Conservation (phyloP, 2,113 vertebrate genomes). For the Semnopithecus entellus region DNA sequence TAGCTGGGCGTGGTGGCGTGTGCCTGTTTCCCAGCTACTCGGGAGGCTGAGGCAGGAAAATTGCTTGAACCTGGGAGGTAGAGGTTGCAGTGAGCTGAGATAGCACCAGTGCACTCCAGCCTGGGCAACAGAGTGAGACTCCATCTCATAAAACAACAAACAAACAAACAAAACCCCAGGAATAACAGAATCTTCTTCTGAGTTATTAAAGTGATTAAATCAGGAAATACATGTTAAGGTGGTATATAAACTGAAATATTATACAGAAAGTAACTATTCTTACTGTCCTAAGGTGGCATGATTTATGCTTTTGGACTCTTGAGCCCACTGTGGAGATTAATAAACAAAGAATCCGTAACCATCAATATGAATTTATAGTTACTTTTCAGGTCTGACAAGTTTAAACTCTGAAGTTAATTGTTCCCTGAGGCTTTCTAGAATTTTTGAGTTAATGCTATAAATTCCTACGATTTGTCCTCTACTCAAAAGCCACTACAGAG, state of each 20-base stretch:
- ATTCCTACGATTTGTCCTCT: background rate
- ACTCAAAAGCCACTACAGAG: background rate
- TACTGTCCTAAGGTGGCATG: background rate
- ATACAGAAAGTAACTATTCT: background rate
- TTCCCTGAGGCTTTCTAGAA: conserved; percentile 9
- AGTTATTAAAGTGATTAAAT: background rate
- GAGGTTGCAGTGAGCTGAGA: too few relatives aligned
- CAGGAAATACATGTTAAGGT: background rate
- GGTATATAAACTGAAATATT: background rate
- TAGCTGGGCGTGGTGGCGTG: too few relatives aligned
- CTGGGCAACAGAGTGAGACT: too few relatives aligned
- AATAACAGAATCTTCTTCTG: background rate
- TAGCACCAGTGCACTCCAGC: too few relatives aligned
- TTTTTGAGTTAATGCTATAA: background rate
- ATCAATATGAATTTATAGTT: background rate
- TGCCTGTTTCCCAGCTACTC: too few relatives aligned
- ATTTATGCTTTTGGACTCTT: background rate
- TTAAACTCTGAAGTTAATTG: conserved; percentile 9
- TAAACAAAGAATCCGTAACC: background rate
- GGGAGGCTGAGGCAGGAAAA: too few relatives aligned
- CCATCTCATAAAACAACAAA: too few relatives aligned
- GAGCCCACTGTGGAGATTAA: conserved; percentile 2
- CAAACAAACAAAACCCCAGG: too few relatives aligned
- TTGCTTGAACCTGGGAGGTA: too few relatives aligned
- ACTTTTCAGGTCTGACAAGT: background rate